A percentile compares a stretch with the other conserved stretches of the same genome.
Conservation (phyloP, 2,113 vertebrate species). For the Bungarus multicinctus region DNA sequence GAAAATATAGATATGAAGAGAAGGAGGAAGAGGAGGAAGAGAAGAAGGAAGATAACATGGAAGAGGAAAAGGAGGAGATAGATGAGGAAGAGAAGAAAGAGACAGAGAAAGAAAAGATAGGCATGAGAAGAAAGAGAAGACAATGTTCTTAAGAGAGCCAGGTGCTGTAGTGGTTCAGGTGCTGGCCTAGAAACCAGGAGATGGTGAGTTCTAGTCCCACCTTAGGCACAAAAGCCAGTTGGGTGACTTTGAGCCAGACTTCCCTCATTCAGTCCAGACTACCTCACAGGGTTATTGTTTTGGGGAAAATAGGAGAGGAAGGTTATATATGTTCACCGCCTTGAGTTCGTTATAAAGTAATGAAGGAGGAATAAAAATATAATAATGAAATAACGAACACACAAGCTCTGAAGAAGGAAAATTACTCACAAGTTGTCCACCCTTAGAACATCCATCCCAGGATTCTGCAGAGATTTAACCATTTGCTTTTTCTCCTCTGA, state of each 20-base stretch:
- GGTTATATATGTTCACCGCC: neutral
- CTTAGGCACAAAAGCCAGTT: neutral
- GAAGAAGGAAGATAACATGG: neutral
- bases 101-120: neutral
- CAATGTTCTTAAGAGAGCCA: neutral
- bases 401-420: neutral
- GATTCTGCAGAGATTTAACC: neutral
- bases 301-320: neutral
- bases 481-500: neutral
- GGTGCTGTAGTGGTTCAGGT: no score
- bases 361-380: neutral
- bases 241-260: neutral
- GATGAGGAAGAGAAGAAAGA: neutral
- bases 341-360: neutral
- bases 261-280: neutral
- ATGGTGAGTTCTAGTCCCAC: neutral
- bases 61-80: neutral
- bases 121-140: neutral
- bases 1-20: neutral
- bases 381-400: neutral
- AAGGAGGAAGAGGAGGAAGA: neutral
- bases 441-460: neutral
- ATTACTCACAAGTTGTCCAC: neutral
- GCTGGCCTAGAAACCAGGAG: neutral
- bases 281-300: neutral